Conservation (phyloP, 30 jellyfish, hydroid and myxozoan species). For the Hydra vulgaris region DNA sequence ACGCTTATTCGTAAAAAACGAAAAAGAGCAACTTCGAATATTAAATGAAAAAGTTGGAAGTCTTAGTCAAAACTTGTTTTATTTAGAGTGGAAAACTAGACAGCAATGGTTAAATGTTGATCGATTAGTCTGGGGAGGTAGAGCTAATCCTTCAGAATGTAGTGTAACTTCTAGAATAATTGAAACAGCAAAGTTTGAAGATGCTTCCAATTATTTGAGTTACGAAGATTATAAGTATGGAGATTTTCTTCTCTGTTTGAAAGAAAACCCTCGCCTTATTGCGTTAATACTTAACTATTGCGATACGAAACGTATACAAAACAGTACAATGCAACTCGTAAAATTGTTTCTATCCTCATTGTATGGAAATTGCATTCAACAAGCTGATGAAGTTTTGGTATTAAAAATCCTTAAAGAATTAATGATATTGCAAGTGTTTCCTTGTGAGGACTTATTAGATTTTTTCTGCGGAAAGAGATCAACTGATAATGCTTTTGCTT, state of each 20-base stretch:
- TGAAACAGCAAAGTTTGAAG: conserved; percentile 60
- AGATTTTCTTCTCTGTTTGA: conserved; percentile 48
- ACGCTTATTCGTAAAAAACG: conserved; percentile 65
- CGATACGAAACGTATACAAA: conserved; percentile 41
- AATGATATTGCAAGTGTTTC: conserved; percentile 47
- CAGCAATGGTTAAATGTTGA: conserved; percentile 87
- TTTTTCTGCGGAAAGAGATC: conserved; percentile 76
- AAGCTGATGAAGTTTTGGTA: conserved; percentile 58
- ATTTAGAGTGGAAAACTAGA: conserved; percentile 76
- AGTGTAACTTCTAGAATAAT: conserved; percentile 56
- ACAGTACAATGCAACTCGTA: conserved; percentile 31
- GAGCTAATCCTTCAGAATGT: conserved; percentile 81
- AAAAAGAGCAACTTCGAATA: conserved; percentile 62
- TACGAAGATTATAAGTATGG: conserved; percentile 80
- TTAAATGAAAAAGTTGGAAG: conserved; percentile 42
- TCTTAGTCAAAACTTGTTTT: conserved; percentile 56
- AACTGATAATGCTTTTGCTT: conserved; percentile 46
- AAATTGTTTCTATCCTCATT: conserved; percentile 46
- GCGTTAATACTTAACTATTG: conserved; percentile 54
- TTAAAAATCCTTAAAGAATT: conserved; percentile 39
- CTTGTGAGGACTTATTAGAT: conserved; percentile 41
- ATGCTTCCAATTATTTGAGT: conserved; percentile 62
- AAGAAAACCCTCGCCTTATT: conserved; percentile 54
- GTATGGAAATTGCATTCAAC: conserved; percentile 73
- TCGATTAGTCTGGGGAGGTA: conserved; percentile 52